phyloP scores from a whole-genome alignment of 2,113 vertebrate species.

The Heterochromis multidens region DNA sequence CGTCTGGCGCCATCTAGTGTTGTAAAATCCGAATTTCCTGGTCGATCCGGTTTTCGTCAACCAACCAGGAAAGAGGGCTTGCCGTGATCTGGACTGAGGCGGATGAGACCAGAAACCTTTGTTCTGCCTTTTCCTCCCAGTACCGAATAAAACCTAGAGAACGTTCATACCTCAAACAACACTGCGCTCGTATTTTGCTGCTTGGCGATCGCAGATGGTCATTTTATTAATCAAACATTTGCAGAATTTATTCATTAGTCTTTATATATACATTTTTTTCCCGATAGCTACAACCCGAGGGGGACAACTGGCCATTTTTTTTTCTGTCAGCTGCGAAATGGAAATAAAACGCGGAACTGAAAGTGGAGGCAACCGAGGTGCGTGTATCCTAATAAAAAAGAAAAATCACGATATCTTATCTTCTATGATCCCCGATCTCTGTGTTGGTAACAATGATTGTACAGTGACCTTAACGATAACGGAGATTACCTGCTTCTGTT shows the following conservation, averaged over 20 bases:
- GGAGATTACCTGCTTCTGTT: not conserved
- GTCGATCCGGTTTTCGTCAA: constrained; percentile 68
- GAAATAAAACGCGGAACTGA: constrained; percentile 66
- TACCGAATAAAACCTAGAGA: constrained; percentile 11
- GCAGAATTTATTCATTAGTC: not conserved
- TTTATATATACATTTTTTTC: not conserved
- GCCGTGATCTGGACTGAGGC: constrained; percentile 72
- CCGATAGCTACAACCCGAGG: constrained; percentile 27
- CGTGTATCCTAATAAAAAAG: constrained; percentile 19
- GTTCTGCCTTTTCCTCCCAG: constrained; percentile 48
- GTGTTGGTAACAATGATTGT: not conserved
- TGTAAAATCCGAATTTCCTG: rapidly evolving
- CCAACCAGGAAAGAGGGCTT: constrained; percentile 73
- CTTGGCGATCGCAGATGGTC: not conserved
- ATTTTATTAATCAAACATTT: not conserved
- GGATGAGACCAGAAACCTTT: constrained; percentile 74
- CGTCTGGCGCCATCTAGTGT: constrained; percentile 39
- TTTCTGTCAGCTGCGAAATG: constrained; percentile 55
- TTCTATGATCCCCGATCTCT: not conserved
- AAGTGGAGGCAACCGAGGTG: constrained; percentile 68
- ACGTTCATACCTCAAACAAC: not conserved
- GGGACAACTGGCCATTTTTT: constrained; percentile 24
- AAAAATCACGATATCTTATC: not conserved
- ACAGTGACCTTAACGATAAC: not conserved
- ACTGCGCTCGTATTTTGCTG: not conserved